Evolutionary conservation across 1,140 invertebrate species (phyloP), one percentile per base, ranked within the genome.

Genomic region (Euwallacea similis): DNA sequence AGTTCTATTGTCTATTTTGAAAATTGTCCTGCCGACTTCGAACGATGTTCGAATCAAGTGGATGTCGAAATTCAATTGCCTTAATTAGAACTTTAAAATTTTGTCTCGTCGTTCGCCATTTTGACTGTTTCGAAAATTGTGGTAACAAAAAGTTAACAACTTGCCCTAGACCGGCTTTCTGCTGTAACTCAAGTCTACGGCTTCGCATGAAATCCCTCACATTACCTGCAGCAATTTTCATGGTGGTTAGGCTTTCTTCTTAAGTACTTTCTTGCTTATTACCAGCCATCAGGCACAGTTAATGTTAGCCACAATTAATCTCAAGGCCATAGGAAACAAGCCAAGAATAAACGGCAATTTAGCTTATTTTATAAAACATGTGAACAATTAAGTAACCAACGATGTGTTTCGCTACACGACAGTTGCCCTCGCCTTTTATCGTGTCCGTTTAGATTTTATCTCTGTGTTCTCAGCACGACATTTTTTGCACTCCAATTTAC

Each of bases 281-380:
- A 15, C 11, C 54, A 16, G 54, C 54, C 54, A 33, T 33, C 21
- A 56, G 54, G 8, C 54, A 50, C 46, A 50, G 46, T 59, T 59
- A 21, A 59, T 59, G 42, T 62, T 62, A 43, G 42, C 11, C 9
- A 46, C 42, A 44, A 62, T 62, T 62, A 62, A 62, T 42, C 15
- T 63, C 47, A 66, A 66, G 53, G 64, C 9, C 53, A 56, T 42
- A 42, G 33, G 21, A 66, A 66, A 56, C 47, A 21, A 42, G 47
- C 21, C 64, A 66, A 43, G 50, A 66, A 66, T 66, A 66, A 66
- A 68, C 66, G 66, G 66, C 66, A 68, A 68, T 60, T 68, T 60
- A 68, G 16, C 66, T 42, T 43, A 68, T 60, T 58, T 68, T 68
- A 68, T 50, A 68, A 68, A 68, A 68, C 66, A 68, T 68, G 66